A percentile compares a stretch with the other conserved stretches of the same genome.
phyloP scores from a whole-genome alignment of 2,113 vertebrate genomes.

The Suncus etruscus region DNA sequence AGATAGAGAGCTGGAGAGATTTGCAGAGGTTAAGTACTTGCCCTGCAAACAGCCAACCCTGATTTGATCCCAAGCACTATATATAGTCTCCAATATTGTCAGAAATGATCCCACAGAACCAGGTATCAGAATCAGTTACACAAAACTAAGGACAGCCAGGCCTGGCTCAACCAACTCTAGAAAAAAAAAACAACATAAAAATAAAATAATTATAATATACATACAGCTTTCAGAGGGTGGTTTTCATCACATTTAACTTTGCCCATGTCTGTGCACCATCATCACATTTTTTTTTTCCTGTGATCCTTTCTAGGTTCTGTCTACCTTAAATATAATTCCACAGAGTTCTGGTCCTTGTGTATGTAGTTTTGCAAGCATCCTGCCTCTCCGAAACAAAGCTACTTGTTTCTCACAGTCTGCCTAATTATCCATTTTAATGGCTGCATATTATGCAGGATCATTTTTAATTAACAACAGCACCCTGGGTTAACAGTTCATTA shows the following conservation, averaged over 20 bases:
- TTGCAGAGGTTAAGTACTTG: too few species aligned
- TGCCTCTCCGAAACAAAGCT: constrained; percentile 46
- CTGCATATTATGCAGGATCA: constrained; percentile 52
- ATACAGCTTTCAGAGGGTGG: neutral
- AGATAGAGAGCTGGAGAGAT: too few species aligned
- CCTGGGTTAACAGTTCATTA: constrained; percentile 60
- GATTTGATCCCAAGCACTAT: too few species aligned
- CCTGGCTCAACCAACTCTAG: too few species aligned
- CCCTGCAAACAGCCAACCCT: too few species aligned
- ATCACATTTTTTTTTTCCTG: neutral
- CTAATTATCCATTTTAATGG: constrained; percentile 67
- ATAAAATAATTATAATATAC: too few species aligned
- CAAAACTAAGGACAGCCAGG: too few species aligned
- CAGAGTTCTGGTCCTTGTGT: neutral
- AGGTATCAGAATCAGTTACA: too few species aligned
- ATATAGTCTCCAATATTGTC: too few species aligned
- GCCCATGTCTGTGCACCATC: neutral
- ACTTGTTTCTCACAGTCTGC: neutral
- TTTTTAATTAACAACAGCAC: constrained; percentile 68
- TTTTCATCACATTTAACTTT: neutral
- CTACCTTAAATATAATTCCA: neutral
- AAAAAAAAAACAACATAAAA: neutral
- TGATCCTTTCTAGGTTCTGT: constrained; percentile 28
- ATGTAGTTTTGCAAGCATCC: neutral
- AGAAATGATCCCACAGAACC: too few species aligned